These are phyloP conservation scores for Lepus americanus DNA, from an alignment of 2,113 vertebrate species.

Conservation along the genomic window DNA sequence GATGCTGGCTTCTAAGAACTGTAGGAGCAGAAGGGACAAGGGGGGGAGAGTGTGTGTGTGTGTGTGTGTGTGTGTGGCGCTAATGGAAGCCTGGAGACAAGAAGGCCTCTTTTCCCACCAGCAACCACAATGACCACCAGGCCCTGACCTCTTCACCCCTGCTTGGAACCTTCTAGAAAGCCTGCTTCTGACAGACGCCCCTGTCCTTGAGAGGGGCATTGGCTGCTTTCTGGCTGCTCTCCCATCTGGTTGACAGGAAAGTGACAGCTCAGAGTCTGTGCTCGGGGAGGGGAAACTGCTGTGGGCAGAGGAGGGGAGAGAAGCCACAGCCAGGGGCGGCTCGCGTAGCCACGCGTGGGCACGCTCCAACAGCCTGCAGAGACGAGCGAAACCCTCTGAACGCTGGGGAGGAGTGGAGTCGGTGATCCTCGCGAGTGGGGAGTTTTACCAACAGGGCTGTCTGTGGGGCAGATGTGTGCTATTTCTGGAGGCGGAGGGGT, in stretches of 20 bases:
- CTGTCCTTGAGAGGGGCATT: not conserved
- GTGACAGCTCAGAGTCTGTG: slow-evolving; percentile 18
- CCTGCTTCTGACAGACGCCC: not conserved
- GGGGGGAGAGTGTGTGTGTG: slow-evolving; percentile 52
- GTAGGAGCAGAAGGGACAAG: slow-evolving; percentile 79
- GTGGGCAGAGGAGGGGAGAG: not conserved
- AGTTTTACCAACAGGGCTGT: not conserved
- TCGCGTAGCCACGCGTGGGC: not conserved
- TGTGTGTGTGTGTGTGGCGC: not conserved
- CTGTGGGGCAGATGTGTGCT: slow-evolving; percentile 42
- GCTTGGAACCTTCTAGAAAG: not conserved
- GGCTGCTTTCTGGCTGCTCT: slow-evolving; percentile 71
- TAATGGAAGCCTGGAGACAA: slow-evolving; percentile 63
- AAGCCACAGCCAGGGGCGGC: not conserved
- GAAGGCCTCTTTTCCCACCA: slow-evolving; percentile 78
- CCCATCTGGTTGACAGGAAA: slow-evolving; percentile 62
- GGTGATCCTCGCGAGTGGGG: not conserved
- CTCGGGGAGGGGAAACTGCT: not conserved
- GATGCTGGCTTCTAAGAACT: slow-evolving; percentile 64
- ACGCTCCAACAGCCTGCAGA: not conserved
- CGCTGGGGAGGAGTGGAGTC: not conserved
- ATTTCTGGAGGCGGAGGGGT: slow-evolving; percentile 47
- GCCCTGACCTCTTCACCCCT: not conserved
- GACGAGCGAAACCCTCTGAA: not conserved
- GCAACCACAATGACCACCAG: not conserved